A percentile compares a stretch with the other conserved stretches of the same genome.
phyloP scores from a whole-genome alignment of 2,797 vertebrate species.

The Anniella stebbinsi region DNA sequence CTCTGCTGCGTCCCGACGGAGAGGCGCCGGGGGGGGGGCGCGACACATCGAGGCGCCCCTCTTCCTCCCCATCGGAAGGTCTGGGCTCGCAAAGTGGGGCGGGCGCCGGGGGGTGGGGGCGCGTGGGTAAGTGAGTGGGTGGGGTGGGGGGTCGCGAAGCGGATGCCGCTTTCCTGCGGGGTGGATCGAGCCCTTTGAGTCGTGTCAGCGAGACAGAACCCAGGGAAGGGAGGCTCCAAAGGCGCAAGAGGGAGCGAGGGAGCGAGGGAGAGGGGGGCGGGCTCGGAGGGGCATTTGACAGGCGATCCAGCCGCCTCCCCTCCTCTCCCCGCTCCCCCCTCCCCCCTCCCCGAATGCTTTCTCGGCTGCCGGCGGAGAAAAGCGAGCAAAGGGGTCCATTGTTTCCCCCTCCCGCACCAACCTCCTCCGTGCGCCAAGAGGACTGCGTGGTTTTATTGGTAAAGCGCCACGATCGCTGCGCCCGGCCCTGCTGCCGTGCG shows the following conservation, averaged over 20 bases:
- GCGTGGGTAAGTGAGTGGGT: too few species aligned
- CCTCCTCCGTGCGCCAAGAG: too few species aligned
- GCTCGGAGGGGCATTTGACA: neutral
- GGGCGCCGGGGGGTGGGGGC: too few species aligned
- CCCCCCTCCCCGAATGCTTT: neutral
- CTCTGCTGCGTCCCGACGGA: too few species aligned
- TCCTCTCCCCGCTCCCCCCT: neutral
- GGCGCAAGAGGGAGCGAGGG: neutral
- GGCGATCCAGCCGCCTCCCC: too few species aligned
- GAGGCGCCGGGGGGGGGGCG: too few species aligned
- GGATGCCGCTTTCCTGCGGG: too few species aligned
- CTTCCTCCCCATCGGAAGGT: too few species aligned
- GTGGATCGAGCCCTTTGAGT: neutral
- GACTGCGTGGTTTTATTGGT: too few species aligned
- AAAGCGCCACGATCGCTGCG: neutral
- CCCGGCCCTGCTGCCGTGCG: neutral
- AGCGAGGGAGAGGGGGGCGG: neutral
- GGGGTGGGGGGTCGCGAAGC: too few species aligned
- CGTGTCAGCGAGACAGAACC: neutral
- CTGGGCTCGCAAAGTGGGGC: too few species aligned
- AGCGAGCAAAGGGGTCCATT: neutral
- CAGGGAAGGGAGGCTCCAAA: neutral
- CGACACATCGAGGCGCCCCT: too few species aligned
- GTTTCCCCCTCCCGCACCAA: neutral
- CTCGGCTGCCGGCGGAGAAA: neutral